Evolutionary conservation across 1,140 invertebrate genomes (phyloP), one percentile per base, ranked within the genome.

Genomic region (Drosophila suzukii): DNA sequence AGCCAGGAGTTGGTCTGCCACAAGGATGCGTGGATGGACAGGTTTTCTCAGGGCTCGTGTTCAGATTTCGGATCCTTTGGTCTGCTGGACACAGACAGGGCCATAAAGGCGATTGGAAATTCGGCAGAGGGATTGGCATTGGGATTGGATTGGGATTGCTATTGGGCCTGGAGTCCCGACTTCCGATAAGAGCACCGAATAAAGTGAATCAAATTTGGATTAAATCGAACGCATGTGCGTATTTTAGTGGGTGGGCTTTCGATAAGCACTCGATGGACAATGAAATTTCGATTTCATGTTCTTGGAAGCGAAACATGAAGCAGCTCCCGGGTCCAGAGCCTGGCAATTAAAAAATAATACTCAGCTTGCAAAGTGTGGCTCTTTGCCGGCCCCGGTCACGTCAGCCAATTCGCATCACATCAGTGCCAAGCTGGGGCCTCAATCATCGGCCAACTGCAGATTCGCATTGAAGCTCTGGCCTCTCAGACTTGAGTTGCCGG

Each of bases 121-220:
- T 46, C 10, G 41, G 13, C 8, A 5, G 41, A 8, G 10, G 56
- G 7, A 47, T 32, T 12, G 20, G 11, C 4, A 41, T 57, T 32
- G 39, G n/a, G 0, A 20, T 3, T 44, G 43, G 17, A 13, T 3
- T 41, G 8, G 36, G 5, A 27, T 46, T 13, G 20, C n/a, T 3
- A 32, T 41, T 30, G 53, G 36, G 36, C 13, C 2, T 41, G 39
- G 39, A 20, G 12, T 27, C 46, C 30, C 7, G n/a, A 20, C 36
- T 15, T 38, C 5, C 17, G 36, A 58, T 71, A 72, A 58, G 53
- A 41, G 6, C 27, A 12, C 3, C n/a, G 38, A 39, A 20, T 24
- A 72, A 72, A 71, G 44, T 71, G 66, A 72, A 72, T 72, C 71
- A 53, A 72, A 58, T 72, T 72, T 70, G 66, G 68, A 71, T 72